Percentiles rank a stretch among this genome's conserved stretches.
Evolutionary conservation across 92 coral and sea anemone species (phyloP).

Genomic region (Palythoa caribaeorum): DNA sequence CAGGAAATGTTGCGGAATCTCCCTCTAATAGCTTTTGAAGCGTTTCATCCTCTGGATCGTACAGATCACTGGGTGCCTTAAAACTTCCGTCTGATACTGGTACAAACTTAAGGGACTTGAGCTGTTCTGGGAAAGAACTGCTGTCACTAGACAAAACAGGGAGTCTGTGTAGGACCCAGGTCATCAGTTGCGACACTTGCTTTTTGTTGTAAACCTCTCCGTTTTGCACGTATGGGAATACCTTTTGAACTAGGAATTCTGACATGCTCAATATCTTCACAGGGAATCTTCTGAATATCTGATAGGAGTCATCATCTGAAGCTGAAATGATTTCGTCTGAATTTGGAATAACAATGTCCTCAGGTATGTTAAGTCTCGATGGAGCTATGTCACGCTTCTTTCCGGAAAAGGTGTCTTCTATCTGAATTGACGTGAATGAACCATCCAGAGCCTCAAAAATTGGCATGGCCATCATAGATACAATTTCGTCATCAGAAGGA

Average conservation of each 20-base stretch:
- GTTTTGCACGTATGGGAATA: slow-evolving; percentile 84
- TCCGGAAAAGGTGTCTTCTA: slow-evolving; percentile 70
- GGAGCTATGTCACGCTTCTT: slow-evolving; percentile 85
- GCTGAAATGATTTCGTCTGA: slow-evolving; percentile 89
- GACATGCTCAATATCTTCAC: slow-evolving; percentile 84
- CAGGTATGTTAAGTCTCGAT: slow-evolving; percentile 82
- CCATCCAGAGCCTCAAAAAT: slow-evolving; percentile 89
- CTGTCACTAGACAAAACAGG: slow-evolving; percentile 86
- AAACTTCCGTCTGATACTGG: slow-evolving; percentile 78
- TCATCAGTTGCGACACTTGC: slow-evolving; percentile 87
- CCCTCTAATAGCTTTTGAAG: slow-evolving; percentile 81
- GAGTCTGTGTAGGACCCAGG: slow-evolving; percentile 89
- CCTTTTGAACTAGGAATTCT: slow-evolving; percentile 79
- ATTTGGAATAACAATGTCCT: slow-evolving; percentile 70
- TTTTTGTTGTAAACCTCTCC: slow-evolving; percentile 74
- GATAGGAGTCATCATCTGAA: slow-evolving; percentile 91
- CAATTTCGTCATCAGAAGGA: slow-evolving; percentile 89
- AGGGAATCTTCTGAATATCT: slow-evolving; percentile 84
- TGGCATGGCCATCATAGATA: slow-evolving; percentile 86
- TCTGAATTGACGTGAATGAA: slow-evolving; percentile 79
- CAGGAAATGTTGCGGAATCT: slow-evolving; percentile 84
- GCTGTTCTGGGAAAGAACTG: slow-evolving; percentile 86
- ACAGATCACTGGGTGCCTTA: slow-evolving; percentile 85
- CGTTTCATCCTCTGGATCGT: slow-evolving; percentile 90
- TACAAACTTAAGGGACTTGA: slow-evolving; percentile 83